Base-by-base conservation (phyloP, 2,113 vertebrate genomes). In the Paramisgurnus dabryanus region DNA sequence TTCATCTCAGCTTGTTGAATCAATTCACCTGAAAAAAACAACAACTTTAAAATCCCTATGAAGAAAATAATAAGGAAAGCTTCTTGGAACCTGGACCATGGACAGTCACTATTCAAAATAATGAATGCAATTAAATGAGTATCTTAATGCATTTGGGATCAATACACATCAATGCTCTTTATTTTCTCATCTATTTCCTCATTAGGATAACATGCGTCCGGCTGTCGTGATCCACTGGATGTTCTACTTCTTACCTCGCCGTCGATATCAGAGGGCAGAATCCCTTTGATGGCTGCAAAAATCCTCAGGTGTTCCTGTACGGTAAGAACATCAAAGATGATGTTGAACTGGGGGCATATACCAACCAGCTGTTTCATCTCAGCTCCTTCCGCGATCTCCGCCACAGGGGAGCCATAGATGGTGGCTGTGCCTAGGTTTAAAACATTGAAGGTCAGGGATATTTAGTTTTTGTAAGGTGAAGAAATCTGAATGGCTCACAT, bases 291-390 rank as follows among this genome's bases (percentile, higher is more conserved):
- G 50, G 96, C 95, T 15, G 97, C 95, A 18, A 99, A 96, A 61
- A 99, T 95, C 84, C 93, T 92, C 60, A 99, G 94, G 85, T 99
- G 98, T 84, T 99, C 98, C 91, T 98, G 95, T 83, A 99, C 97
- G 0, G 97, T 99, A 1, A 99, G 68, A 12, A 98, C 95, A 43
- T 99, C 97, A 0, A 99, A 99, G 88, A 96, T 93, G 74, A 97
- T 98, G 91, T 99, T 96, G 8, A 95, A 91, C 90, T 99, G 98
- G 15, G 97, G 97, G 75, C 98, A 99, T 79, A 99, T 93, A 3
- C 98, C 98, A 17, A 96, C 92, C 77, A 98, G 95, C 86, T 94
- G 95, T 86, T 96, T 93, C 91, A 97, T 95, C 82, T 97, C 95
- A 0, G 93, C 91, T 68, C 94, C 93, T 47, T 98, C 96, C 0